Evolutionary conservation across 2,888 invertebrate genomes (phyloP).

Genomic region (Glaucopsyche alexis): DNA sequence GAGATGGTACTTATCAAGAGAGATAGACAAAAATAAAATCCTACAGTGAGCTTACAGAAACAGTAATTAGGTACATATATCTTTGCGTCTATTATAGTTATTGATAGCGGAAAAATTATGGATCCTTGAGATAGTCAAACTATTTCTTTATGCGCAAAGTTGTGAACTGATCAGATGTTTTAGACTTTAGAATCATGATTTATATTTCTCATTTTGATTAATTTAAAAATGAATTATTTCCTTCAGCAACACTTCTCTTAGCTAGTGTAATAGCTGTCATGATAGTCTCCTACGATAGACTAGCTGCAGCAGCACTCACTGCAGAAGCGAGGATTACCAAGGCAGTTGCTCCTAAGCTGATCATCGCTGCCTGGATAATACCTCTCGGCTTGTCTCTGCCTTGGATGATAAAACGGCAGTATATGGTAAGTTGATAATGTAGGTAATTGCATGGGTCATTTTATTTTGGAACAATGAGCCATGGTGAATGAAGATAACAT

Average conservation of each 20-base stretch:
- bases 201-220: neutral
- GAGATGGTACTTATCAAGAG: neutral
- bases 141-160: no score
- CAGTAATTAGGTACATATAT: no score
- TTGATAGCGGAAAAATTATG: no score
- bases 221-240: neutral
- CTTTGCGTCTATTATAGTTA: no score
- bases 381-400: constrained; percentile 83
- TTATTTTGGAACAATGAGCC: no score
- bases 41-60: no score
- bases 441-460: neutral
- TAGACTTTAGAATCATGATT: no score
- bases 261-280: constrained; percentile 89
- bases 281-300: constrained; percentile 89
- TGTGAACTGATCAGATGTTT: no score
- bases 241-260: constrained; percentile 84
- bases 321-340: constrained; percentile 84
- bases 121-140: no score
- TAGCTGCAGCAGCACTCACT: constrained; percentile 89
- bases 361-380: constrained; percentile 83
- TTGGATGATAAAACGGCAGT: constrained; percentile 81
- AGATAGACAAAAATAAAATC: neutral
- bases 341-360: constrained; percentile 82
- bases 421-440: constrained; percentile 67
- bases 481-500: no score